Evolutionary conservation across 2,888 invertebrate species (phyloP).

Genomic region (Pasiphila rectangulata): DNA sequence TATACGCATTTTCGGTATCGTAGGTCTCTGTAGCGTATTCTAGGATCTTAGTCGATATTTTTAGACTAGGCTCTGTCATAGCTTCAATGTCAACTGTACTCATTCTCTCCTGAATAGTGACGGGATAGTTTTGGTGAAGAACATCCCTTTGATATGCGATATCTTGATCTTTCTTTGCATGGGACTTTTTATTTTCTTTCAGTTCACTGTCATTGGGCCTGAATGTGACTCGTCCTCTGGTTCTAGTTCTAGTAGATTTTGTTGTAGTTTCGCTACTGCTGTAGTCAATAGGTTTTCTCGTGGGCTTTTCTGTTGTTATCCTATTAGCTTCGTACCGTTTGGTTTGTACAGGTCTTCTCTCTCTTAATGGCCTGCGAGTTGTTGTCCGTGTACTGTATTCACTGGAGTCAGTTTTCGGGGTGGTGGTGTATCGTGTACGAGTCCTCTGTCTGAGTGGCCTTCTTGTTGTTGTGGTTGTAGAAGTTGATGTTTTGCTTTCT

Average conservation of each 20-base stretch:
- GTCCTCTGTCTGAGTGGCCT: slow-evolving; percentile 55
- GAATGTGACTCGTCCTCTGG: slow-evolving; percentile 78
- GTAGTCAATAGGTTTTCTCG: slow-evolving; percentile 45
- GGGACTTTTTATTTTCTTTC: slow-evolving; percentile 48
- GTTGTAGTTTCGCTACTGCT: slow-evolving; percentile 54
- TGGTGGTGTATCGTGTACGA: slow-evolving; percentile 67
- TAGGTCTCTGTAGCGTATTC: slow-evolving; percentile 48
- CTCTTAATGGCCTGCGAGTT: slow-evolving; percentile 76
- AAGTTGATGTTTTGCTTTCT: slow-evolving; percentile 41
- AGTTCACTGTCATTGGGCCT: slow-evolving; percentile 67
- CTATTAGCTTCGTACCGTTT: slow-evolving; percentile 67
- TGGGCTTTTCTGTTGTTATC: slow-evolving; percentile 62
- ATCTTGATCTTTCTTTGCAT: slow-evolving; percentile 55
- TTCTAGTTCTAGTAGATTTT: slow-evolving; percentile 60
- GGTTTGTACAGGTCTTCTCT: slow-evolving; percentile 69
- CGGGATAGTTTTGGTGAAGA: slow-evolving; percentile 83
- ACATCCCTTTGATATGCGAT: slow-evolving; percentile 83
- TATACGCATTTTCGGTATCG: slow-evolving; percentile 71
- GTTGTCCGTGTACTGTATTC: slow-evolving; percentile 63
- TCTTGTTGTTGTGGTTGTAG: slow-evolving; percentile 54
- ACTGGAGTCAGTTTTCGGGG: slow-evolving; percentile 61
- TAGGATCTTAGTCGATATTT: slow-evolving; percentile 43
- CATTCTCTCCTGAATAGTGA: slow-evolving; percentile 74
- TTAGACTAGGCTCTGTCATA: slow-evolving; percentile 63
- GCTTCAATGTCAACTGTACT: slow-evolving; percentile 75